phyloP scores from a whole-genome alignment of 53 echinoderm and acorn worm species.

The Echinometra lucunter region DNA sequence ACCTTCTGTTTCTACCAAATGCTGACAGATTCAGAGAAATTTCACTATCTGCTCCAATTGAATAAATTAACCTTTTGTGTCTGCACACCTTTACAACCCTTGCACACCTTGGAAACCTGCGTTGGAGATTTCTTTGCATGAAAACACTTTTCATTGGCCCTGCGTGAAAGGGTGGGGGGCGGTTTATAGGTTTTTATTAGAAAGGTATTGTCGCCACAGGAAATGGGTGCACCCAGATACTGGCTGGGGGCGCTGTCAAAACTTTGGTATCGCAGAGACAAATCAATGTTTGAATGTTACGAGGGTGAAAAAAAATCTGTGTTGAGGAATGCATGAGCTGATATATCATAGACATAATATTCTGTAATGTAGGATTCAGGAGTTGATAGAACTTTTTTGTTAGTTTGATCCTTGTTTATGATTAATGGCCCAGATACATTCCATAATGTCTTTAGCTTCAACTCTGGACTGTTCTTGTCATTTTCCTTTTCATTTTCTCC shows the following conservation, averaged over 20 bases:
- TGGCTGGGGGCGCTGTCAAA: not conserved
- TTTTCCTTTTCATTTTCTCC: too few species aligned
- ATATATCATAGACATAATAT: not conserved
- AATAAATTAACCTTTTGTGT: constrained; percentile 56
- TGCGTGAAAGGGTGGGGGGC: not conserved
- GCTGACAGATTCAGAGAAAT: not conserved
- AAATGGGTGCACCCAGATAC: not conserved
- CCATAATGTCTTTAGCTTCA: not conserved
- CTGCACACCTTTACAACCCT: constrained; percentile 20
- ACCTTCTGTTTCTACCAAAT: not conserved
- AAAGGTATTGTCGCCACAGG: constrained; percentile 2
- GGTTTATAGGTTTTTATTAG: constrained; percentile 3
- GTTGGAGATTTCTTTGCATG: not conserved
- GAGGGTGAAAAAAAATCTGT: not conserved
- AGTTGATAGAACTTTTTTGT: not conserved
- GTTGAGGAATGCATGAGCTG: not conserved
- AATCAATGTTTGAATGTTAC: constrained; percentile 3
- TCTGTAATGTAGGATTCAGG: not conserved
- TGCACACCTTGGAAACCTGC: not conserved
- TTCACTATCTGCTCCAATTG: constrained; percentile 12
- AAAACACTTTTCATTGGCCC: not conserved
- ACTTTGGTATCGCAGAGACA: not conserved
- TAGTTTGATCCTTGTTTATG: not conserved
- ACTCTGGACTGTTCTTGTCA: too few species aligned
- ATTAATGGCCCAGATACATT: not conserved